Base-by-base conservation (phyloP, 1,140 invertebrate genomes). In the Heliconius congener region DNA sequence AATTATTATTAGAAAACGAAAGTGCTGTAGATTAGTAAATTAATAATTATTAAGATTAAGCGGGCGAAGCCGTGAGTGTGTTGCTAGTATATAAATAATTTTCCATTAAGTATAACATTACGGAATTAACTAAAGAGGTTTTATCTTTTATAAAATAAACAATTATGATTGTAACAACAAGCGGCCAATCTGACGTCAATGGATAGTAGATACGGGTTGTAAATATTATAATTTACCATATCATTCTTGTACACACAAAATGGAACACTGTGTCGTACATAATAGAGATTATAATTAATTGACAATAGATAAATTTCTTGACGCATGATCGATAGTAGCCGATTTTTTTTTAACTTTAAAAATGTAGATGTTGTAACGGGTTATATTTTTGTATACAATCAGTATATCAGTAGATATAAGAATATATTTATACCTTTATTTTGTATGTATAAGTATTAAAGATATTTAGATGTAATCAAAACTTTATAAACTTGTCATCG, bases 111-210 rank as follows among this genome's bases (percentile, higher is more conserved):
- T 66, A 66, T 23, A 66, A 30, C 27, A 77, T 71, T 34, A 77
- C 37, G 76, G 76, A 34, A 71, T 71, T 72, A 37, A 52, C 42
- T 27, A 71, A 66, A 66, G 42, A 34, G 39, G n/a, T 50, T 39
- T 55, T 77, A 77, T 77, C 76, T 71, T 27, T 71, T 71, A 23
- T 71, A 71, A 77, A 57, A 30, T 30, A 57, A 78, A 72, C 71
- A 73, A 50, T 71, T 78, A 72, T 73, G 71, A 78, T 73, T 60
- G 72, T 78, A 73, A 57, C 27, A 77, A 34, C 76, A 77, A 30
- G 71, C 50, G 39, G 46, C 46, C 16, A 42, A 42, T 73, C 50
- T 78, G 76, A 78, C 76, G 76, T 78, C 76, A 78, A 73, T 78
- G n/a, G 30, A 70, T 27, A 73, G n/a, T 78, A 52, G 19, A 70